Conservation (phyloP, 2,113 vertebrate genomes). For the Raphicerus campestris region DNA sequence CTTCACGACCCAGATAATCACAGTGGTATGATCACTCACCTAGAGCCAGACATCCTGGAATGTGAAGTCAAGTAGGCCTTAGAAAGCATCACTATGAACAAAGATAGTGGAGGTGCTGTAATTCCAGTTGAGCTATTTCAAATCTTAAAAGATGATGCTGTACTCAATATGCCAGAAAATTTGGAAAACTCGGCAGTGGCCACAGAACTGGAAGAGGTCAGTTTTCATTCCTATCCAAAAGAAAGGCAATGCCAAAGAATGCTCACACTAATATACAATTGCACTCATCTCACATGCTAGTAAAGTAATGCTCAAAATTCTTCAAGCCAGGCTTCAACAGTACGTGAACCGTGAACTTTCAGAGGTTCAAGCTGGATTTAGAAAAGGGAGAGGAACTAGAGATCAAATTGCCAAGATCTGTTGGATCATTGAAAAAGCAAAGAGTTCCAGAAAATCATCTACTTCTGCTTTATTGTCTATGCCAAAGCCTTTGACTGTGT, state of each 20-base stretch:
- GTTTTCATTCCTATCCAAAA: neutral
- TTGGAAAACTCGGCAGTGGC: neutral
- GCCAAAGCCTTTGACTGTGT: neutral
- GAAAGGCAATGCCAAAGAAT: neutral
- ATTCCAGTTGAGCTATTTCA: neutral
- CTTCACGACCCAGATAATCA: neutral
- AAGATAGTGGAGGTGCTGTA: neutral
- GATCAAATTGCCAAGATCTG: neutral
- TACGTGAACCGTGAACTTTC: accelerated
- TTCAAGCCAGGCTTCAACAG: neutral
- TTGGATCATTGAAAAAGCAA: neutral
- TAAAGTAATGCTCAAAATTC: neutral
- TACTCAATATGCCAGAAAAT: neutral
- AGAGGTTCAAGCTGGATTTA: neutral
- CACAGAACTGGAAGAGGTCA: neutral
- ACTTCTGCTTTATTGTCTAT: neutral
- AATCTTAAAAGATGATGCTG: neutral
- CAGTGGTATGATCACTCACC: neutral
- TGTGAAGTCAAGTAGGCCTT: neutral
- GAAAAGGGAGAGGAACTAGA: neutral
- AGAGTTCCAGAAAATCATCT: neutral
- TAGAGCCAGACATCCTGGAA: neutral
- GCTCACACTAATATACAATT: neutral
- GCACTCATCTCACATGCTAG: neutral
- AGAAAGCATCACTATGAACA: neutral